phyloP scores from a whole-genome alignment of 2,888 invertebrate genomes.

The Mycalesis mineus region DNA sequence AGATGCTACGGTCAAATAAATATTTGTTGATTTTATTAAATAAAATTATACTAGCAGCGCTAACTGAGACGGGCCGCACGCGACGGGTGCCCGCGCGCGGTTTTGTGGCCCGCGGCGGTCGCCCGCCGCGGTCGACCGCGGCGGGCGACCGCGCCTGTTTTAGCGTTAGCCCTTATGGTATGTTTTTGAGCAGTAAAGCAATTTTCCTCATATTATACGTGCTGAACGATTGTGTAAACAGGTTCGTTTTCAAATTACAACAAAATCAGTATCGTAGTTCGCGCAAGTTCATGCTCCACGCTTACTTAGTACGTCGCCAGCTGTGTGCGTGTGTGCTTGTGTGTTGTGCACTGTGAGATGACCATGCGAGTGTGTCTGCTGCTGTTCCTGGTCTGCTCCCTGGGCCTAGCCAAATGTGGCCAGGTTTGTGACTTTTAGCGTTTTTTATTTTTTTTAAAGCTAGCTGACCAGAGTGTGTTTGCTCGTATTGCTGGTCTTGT shows the following conservation, averaged over 20 bases:
- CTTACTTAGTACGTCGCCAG: conserved; percentile 31
- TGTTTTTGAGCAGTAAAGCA: background rate
- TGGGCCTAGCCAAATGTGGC: conserved; percentile 20
- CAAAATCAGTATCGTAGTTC: background rate
- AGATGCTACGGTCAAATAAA: too few relatives aligned
- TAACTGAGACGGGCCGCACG: too few relatives aligned
- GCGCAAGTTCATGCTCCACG: conserved; percentile 18
- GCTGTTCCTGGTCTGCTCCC: conserved; percentile 16
- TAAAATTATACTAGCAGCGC: too few relatives aligned
- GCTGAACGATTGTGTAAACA: conserved; percentile 9
- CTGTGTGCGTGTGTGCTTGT: conserved; percentile 18
- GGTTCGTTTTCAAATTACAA: background rate
- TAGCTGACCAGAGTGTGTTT: conserved; percentile 20
- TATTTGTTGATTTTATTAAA: too few relatives aligned
- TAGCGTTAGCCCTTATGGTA: too few relatives aligned
- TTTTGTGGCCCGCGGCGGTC: too few relatives aligned
- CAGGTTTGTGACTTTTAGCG: conserved; percentile 22
- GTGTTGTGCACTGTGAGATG: conserved; percentile 11
- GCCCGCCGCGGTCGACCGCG: too few relatives aligned
- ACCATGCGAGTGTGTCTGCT: conserved; percentile 26
- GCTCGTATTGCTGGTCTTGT: too few relatives aligned
- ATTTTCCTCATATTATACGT: background rate
- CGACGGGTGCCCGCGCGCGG: too few relatives aligned
- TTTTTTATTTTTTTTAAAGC: too few relatives aligned
- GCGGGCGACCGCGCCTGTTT: too few relatives aligned